A percentile compares a stretch with the other conserved stretches of the same genome.
Conservation (phyloP, 2,888 invertebrate species). For the Papilio elwesi region DNA sequence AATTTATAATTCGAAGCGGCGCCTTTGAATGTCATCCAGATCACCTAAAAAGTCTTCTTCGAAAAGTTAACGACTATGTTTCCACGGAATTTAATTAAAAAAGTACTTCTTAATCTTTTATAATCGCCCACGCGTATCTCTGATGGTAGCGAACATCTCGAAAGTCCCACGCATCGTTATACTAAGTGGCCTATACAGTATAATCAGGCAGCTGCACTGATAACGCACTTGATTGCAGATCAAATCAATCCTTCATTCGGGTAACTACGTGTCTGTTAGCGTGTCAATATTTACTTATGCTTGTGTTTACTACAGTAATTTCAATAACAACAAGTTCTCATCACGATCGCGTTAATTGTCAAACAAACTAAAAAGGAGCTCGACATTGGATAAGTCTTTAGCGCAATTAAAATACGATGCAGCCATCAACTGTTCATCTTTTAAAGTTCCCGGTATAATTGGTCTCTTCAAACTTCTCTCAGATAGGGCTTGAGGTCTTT, state of each 20-base stretch:
- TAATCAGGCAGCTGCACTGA: conserved; percentile 27
- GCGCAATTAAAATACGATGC: not conserved
- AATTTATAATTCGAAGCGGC: conserved; percentile 30
- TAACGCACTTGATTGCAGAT: conserved; percentile 26
- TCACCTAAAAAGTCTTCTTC: conserved; percentile 34
- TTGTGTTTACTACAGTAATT: not conserved
- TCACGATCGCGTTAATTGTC: conserved; percentile 15
- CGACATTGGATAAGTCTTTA: not conserved
- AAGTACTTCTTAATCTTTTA: conserved; percentile 36
- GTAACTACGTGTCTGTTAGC: not conserved
- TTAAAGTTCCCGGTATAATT: not conserved
- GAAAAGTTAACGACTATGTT: conserved; percentile 34
- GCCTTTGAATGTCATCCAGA: conserved; percentile 27
- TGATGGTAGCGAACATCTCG: conserved; percentile 29
- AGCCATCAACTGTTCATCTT: not conserved
- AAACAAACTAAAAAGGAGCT: conserved; percentile 7
- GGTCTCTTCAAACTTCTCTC: not conserved
- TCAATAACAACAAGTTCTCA: conserved; percentile 3
- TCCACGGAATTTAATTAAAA: conserved; percentile 38
- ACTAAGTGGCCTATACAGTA: conserved; percentile 36
- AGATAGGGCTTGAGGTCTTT: too few relatives aligned
- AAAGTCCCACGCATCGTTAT: conserved; percentile 36
- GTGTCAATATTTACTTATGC: conserved; percentile 3
- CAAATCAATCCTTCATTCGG: conserved; percentile 28
- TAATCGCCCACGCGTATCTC: conserved; percentile 38